These are phyloP conservation scores for Lytechinus variegatus DNA, from an alignment of 35 echinoderm and acorn worm species.

Conservation along the genomic window DNA sequence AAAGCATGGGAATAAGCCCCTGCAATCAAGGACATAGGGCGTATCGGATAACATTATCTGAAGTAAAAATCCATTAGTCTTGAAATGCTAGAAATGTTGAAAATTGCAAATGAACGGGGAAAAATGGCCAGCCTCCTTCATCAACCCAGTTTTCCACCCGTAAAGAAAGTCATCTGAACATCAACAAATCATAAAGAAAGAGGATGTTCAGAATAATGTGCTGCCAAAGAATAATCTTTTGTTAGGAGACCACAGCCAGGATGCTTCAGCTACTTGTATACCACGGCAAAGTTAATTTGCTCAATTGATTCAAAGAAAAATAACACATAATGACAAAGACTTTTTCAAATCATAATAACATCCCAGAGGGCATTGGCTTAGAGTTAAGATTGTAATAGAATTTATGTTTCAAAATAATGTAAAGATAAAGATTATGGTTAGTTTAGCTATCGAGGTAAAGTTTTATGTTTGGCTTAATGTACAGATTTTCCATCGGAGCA, in stretches of 20 bases:
- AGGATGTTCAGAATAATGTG: background rate
- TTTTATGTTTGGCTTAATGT: too few relatives aligned
- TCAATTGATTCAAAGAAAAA: background rate
- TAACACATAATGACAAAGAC: background rate
- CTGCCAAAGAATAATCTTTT: background rate
- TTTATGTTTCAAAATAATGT: too few relatives aligned
- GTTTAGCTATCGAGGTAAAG: too few relatives aligned
- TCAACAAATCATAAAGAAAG: background rate
- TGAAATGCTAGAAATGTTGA: background rate
- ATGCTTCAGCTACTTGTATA: background rate
- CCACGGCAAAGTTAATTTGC: background rate
- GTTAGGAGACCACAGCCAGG: background rate
- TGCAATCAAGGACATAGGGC: background rate
- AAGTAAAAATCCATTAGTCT: constrained; percentile 12
- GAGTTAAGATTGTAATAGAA: too few relatives aligned
- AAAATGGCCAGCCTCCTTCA: background rate
- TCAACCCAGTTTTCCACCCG: background rate
- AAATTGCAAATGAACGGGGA: background rate
- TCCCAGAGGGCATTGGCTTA: too few relatives aligned
- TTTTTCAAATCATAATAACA: background rate
- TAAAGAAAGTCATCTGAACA: background rate
- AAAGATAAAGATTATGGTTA: too few relatives aligned
- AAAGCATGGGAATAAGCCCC: background rate
- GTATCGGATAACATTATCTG: background rate
- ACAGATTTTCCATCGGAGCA: too few relatives aligned